Base-by-base conservation (phyloP, 2,888 invertebrate genomes). In the Mimas tiliae region DNA sequence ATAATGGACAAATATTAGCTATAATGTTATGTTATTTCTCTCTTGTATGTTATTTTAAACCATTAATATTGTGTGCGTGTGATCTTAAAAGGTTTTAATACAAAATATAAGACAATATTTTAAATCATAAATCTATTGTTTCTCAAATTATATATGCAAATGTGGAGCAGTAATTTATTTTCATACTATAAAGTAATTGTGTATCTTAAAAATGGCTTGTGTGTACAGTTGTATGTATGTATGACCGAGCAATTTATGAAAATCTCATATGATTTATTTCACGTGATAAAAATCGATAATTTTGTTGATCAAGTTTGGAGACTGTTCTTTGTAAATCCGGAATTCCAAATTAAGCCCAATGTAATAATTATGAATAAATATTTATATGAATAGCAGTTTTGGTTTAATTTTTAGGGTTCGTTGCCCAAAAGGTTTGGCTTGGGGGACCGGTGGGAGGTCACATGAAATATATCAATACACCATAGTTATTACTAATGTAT, bases 291-390 rank as follows among this genome's bases (percentile, higher is more conserved):
- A 69, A 69, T 67, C 67, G 63, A 55, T 50, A 6, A 42, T 64
- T 69, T 71, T 65, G 52, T 67, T 58, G 65, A 64, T 65, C 53
- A 16, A 42, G 66, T 27, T 65, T 55, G 64, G 52, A 55, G 51
- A 67, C 65, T 62, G 70, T 67, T 75, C 73, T 72, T 77, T 82
- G 83, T 78, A 78, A 82, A 83, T 81, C 76, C 74, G 74, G 83
- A 86, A 87, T 87, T 89, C 87, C 84, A 91, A 91, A 90, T 89
- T 89, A 89, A 87, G 86, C 87, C 90, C 88, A 87, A 83, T 91
- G 86, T 90, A 89, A 89, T 87, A 82, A 89, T 89, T 85, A 91
- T 88, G 82, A 89, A 90, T 92, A 91, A 90, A 92, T 91, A 91
- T 92, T 91, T 91, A 91, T 92, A 91, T 87, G 78, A 90, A 90